A percentile compares a stretch with the other conserved stretches of the same genome.
Evolutionary conservation across 2,797 vertebrate species (phyloP).

Genomic region (Leptoclinus maculatus): DNA sequence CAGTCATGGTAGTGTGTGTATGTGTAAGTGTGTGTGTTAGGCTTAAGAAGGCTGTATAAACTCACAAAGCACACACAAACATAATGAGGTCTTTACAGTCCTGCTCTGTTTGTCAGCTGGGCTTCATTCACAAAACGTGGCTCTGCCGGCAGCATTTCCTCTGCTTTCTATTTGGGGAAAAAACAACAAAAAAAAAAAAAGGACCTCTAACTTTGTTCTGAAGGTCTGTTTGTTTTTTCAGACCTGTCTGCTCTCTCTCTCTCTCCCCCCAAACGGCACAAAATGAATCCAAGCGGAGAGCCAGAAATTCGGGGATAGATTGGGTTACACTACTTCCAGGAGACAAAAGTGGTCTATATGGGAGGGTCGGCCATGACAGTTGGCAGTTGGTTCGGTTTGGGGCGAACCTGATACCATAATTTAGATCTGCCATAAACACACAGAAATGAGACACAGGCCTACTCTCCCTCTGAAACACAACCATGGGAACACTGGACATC

Average conservation of each 20-base stretch:
- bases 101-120: conserved; percentile 51
- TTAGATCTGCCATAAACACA: conserved; percentile 82
- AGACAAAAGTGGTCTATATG: conserved; percentile 69
- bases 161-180: conserved; percentile 55
- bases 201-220: conserved; percentile 61
- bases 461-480: conserved; percentile 64
- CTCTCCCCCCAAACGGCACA: conserved; percentile 32
- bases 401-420: conserved; percentile 82
- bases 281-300: conserved; percentile 63
- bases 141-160: conserved; percentile 51
- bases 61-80: neutral
- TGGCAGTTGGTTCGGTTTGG: conserved; percentile 69
- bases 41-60: neutral
- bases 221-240: conserved; percentile 65
- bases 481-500: conserved; percentile 67
- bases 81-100: neutral
- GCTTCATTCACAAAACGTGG: conserved; percentile 67
- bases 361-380: conserved; percentile 78
- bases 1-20: neutral
- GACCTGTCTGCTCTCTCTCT: conserved; percentile 60
- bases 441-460: conserved; percentile 78
- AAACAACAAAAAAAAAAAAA: conserved; percentile 10
- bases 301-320: conserved; percentile 59
- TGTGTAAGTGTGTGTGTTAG: neutral
- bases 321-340: conserved; percentile 72